Percentiles rank a stretch among this genome's conserved stretches.
Evolutionary conservation across 2,888 invertebrate genomes (phyloP).

Genomic region (Homarus gammarus): DNA sequence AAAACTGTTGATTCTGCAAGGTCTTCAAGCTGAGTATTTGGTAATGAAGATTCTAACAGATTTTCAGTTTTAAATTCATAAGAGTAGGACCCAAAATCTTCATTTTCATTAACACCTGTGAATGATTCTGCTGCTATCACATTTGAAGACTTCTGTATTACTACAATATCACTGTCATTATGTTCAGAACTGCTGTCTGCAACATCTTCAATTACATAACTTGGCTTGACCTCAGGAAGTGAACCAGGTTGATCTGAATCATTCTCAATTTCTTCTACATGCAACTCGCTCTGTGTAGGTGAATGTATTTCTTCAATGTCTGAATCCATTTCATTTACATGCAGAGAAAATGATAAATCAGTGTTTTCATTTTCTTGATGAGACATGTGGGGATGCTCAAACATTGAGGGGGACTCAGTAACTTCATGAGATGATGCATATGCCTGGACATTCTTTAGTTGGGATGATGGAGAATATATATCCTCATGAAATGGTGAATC

Average conservation of each 20-base stretch:
- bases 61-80: constrained; percentile 5
- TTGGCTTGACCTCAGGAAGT: background rate
- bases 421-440: background rate
- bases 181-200: background rate
- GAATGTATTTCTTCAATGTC: background rate
- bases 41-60: background rate
- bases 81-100: background rate
- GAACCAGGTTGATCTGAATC: background rate
- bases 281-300: background rate
- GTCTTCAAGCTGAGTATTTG: background rate
- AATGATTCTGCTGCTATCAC: background rate
- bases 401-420: background rate
- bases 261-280: background rate
- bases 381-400: background rate
- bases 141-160: background rate
- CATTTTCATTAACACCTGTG: background rate
- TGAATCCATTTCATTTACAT: background rate
- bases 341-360: background rate
- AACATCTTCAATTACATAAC: background rate
- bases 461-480: background rate
- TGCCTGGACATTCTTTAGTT: background rate
- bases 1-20: background rate
- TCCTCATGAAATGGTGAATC: constrained; percentile 14
- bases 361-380: background rate
- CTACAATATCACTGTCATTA: background rate